phyloP scores from a whole-genome alignment of 2,888 invertebrate species.

The Tenthredo amoena region DNA sequence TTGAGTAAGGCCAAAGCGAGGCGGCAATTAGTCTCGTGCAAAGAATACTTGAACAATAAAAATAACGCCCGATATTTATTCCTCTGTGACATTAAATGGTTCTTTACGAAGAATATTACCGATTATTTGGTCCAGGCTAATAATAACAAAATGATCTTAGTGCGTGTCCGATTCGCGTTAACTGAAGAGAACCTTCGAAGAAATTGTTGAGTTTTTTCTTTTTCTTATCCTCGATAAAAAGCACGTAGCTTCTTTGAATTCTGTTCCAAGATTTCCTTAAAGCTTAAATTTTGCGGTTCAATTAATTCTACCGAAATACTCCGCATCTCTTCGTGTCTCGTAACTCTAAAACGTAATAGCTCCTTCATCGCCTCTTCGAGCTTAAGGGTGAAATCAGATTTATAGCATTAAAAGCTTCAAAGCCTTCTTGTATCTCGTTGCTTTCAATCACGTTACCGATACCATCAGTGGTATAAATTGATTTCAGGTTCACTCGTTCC shows the following conservation, averaged over 20 bases:
- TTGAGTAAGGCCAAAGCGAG: background rate
- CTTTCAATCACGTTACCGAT: slow-evolving; percentile 26
- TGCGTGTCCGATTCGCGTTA: background rate
- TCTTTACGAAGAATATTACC: background rate
- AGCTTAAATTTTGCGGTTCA: background rate
- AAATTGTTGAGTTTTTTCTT: background rate
- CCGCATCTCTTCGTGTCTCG: background rate
- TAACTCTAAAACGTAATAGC: slow-evolving; percentile 13
- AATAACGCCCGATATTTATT: background rate
- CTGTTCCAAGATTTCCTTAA: background rate
- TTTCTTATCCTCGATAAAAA: background rate
- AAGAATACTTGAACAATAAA: background rate
- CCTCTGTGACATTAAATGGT: background rate
- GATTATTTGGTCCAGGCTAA: background rate
- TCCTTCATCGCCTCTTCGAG: background rate
- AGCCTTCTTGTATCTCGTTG: slow-evolving; percentile 2
- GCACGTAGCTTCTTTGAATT: background rate
- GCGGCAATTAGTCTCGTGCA: background rate
- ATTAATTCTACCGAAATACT: background rate
- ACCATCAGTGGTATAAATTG: slow-evolving; percentile 28
- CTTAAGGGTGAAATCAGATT: slow-evolving; percentile 10
- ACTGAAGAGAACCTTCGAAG: background rate
- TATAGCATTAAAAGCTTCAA: slow-evolving; percentile 26
- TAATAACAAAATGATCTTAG: background rate
- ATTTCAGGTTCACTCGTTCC: slow-evolving; percentile 17